A percentile compares a stretch with the other conserved stretches of the same genome.
Conservation (phyloP, 2,113 vertebrate genomes). For the Sisor rabdophorus region DNA sequence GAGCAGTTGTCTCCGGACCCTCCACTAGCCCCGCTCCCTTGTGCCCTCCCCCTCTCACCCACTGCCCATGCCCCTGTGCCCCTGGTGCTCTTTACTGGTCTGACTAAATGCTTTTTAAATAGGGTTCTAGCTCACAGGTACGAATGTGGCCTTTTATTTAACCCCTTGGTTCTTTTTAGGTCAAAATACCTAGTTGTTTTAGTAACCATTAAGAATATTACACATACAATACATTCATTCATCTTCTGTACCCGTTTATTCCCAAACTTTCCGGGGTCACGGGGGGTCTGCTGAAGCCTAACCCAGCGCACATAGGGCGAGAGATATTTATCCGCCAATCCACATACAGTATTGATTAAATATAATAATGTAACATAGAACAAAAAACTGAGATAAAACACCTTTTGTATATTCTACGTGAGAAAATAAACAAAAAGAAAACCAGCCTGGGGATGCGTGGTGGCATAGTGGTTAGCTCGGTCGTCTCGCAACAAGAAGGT, state of each 20-base stretch:
- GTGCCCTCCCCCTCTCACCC: slow-evolving; percentile 62
- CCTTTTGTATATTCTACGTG: background rate
- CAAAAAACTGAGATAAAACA: background rate
- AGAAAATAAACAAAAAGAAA: too few relatives aligned
- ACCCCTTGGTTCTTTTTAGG: background rate
- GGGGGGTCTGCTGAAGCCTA: too few relatives aligned
- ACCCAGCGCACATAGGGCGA: too few relatives aligned
- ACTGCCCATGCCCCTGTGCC: slow-evolving; percentile 40
- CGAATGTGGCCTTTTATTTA: slow-evolving; percentile 8
- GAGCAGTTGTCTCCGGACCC: slow-evolving; percentile 81
- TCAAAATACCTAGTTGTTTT: background rate
- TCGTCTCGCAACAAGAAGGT: too few relatives aligned
- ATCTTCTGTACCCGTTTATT: too few relatives aligned
- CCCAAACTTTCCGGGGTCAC: too few relatives aligned
- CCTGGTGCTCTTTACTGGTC: slow-evolving; percentile 63
- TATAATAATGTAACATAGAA: background rate
- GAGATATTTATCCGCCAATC: background rate
- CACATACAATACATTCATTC: background rate
- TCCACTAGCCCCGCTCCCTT: slow-evolving; percentile 59
- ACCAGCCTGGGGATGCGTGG: too few relatives aligned
- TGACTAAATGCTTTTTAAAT: slow-evolving; percentile 77
- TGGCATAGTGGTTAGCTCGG: too few relatives aligned
- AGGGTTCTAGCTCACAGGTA: slow-evolving; percentile 77
- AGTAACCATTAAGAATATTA: background rate
- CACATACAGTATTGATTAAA: background rate